These are phyloP conservation scores for Autographa pulchrina DNA, from an alignment of 2,888 invertebrate species.

Conservation along the genomic window DNA sequence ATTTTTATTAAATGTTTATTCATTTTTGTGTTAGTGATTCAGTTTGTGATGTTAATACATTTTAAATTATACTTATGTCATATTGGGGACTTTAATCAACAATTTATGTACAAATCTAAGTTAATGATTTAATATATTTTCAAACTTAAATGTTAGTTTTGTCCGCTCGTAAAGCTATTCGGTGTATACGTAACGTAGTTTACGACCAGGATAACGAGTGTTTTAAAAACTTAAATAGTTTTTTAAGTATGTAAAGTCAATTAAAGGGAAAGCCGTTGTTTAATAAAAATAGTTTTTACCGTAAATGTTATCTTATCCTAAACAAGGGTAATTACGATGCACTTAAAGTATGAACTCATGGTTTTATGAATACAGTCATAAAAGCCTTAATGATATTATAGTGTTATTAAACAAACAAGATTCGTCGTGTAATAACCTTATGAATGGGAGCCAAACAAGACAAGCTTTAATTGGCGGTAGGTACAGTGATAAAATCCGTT, in stretches of 20 bases:
- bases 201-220: slow-evolving; percentile 72
- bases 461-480: slow-evolving; percentile 56
- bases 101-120: slow-evolving; percentile 33
- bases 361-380: slow-evolving; percentile 72
- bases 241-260: slow-evolving; percentile 76
- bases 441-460: slow-evolving; percentile 54
- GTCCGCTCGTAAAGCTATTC: slow-evolving; percentile 52
- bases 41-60: slow-evolving; percentile 5
- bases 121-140: slow-evolving; percentile 53
- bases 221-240: slow-evolving; percentile 72
- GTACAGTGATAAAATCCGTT: slow-evolving; percentile 53
- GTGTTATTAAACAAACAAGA: slow-evolving; percentile 74
- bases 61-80: slow-evolving; percentile 21
- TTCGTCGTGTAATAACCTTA: slow-evolving; percentile 60
- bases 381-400: slow-evolving; percentile 73
- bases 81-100: slow-evolving; percentile 12
- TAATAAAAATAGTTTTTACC: slow-evolving; percentile 62
- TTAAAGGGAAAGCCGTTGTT: slow-evolving; percentile 77
- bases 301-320: slow-evolving; percentile 78
- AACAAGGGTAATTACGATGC: slow-evolving; percentile 71
- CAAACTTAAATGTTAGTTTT: slow-evolving; percentile 47
- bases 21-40: slow-evolving; percentile 13
- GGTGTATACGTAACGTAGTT: slow-evolving; percentile 67
- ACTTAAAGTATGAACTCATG: slow-evolving; percentile 67
- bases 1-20: slow-evolving; percentile 9